A percentile compares a stretch with the other conserved stretches of the same genome.
These are phyloP conservation scores for Tigriopus japonicus DNA, from an alignment of 1,140 invertebrate genomes.

Conservation along the genomic window DNA sequence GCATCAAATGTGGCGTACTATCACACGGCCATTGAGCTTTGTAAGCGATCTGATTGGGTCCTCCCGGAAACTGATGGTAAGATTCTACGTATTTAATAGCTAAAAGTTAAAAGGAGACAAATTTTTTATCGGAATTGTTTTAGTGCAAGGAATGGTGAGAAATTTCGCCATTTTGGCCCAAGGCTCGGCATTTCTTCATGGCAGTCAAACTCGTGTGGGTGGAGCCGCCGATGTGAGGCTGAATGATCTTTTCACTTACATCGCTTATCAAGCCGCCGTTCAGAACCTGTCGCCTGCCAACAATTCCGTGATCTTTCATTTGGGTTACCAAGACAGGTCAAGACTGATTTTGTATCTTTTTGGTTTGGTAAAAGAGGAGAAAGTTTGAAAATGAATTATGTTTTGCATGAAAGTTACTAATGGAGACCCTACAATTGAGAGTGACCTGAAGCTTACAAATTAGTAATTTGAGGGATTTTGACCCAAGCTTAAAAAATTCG, in stretches of 20 bases:
- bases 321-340: neutral
- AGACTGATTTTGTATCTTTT: neutral
- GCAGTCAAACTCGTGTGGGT: slow-evolving; percentile 5
- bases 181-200: slow-evolving; percentile 11
- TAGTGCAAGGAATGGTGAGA: neutral
- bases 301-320: neutral
- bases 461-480: no score
- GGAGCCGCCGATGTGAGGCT: slow-evolving; percentile 3
- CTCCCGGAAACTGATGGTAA: neutral
- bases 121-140: neutral
- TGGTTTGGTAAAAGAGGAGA: neutral
- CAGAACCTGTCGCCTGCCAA: neutral
- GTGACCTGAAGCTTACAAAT: no score
- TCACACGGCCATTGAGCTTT: neutral
- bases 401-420: no score
- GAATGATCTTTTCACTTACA: slow-evolving; percentile 9
- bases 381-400: neutral
- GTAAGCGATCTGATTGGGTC: neutral
- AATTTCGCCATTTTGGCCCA: neutral
- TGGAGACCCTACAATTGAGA: no score
- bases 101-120: slow-evolving; percentile 7
- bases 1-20: slow-evolving; percentile 7
- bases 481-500: no score
- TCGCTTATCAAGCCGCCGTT: slow-evolving; percentile 6
- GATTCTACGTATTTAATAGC: neutral